A percentile compares a stretch with the other conserved stretches of the same genome.
phyloP scores from a whole-genome alignment of 1,140 invertebrate genomes.

The Listronotus oregonensis region DNA sequence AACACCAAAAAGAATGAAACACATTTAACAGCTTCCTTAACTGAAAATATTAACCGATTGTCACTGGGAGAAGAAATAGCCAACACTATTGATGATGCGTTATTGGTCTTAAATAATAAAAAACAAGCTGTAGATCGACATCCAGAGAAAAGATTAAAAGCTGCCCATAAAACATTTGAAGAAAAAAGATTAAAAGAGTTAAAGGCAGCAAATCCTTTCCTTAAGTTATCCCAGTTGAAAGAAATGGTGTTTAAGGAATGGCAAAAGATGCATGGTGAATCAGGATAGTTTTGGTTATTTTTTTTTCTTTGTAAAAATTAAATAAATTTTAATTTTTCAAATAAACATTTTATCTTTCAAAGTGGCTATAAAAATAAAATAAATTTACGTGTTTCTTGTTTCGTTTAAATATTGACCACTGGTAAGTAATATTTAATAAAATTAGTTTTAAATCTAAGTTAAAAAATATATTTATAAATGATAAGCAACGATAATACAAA shows the following conservation, averaged over 20 bases:
- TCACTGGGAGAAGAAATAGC: slow-evolving; percentile 83
- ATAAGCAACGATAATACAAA: too few species aligned
- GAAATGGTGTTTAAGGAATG: slow-evolving; percentile 88
- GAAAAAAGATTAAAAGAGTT: slow-evolving; percentile 80
- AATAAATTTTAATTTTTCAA: background rate
- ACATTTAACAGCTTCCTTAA: slow-evolving; percentile 64
- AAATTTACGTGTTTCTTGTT: too few species aligned
- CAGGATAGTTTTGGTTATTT: background rate
- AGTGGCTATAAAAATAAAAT: too few species aligned
- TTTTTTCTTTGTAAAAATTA: background rate
- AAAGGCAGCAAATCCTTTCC: slow-evolving; percentile 89
- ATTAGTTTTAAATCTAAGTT: too few species aligned
- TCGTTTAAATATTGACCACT: too few species aligned
- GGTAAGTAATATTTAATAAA: too few species aligned
- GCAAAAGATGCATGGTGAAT: slow-evolving; percentile 64
- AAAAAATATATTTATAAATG: too few species aligned
- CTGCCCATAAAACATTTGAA: slow-evolving; percentile 90
- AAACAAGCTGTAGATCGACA: slow-evolving; percentile 74
- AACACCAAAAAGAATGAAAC: slow-evolving; percentile 40
- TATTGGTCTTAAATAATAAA: slow-evolving; percentile 56
- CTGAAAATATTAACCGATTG: slow-evolving; percentile 91
- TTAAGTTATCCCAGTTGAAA: slow-evolving; percentile 84
- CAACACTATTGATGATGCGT: slow-evolving; percentile 86
- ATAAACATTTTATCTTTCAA: too few species aligned
- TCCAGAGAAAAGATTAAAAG: slow-evolving; percentile 92